A percentile compares a stretch with the other conserved stretches of the same genome.
These are phyloP conservation scores for Seriola quinqueradiata DNA, from an alignment of 2,113 vertebrate genomes.

Conservation along the genomic window DNA sequence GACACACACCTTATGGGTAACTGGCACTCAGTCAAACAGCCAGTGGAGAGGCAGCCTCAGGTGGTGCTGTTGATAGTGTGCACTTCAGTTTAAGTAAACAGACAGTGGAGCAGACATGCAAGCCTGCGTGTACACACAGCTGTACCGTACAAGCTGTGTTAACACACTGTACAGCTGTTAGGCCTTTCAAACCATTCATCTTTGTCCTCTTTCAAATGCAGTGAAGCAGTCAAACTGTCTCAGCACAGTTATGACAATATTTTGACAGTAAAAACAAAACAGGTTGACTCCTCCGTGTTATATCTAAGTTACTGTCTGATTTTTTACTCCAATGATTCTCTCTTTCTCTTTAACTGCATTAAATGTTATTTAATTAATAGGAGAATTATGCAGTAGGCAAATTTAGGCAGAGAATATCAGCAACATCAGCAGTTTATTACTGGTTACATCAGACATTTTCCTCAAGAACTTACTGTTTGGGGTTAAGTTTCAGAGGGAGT, in stretches of 20 bases:
- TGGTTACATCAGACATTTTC: conserved; percentile 5
- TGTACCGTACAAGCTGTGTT: conserved; percentile 29
- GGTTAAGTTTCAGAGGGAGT: too few relatives aligned
- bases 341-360: conserved; percentile 16
- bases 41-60: conserved; percentile 8
- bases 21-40: conserved; percentile 4
- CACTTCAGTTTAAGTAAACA: conserved; percentile 51
- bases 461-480: too few relatives aligned
- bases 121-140: conserved; percentile 29
- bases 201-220: conserved; percentile 14
- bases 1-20: conserved; percentile 19
- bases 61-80: conserved; percentile 30
- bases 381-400: not conserved
- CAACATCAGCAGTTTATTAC: not conserved
- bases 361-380: not conserved
- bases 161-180: conserved; percentile 47
- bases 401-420: not conserved
- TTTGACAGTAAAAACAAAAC: conserved; percentile 35
- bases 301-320: conserved; percentile 15
- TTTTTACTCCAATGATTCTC: not conserved
- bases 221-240: conserved; percentile 27
- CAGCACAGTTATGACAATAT: conserved; percentile 30
- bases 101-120: conserved; percentile 4
- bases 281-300: not conserved
- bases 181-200: not conserved